Percentiles rank a stretch among this genome's conserved stretches.
phyloP scores from a whole-genome alignment of 2,888 invertebrate species.

The Anagyrus pseudococci region DNA sequence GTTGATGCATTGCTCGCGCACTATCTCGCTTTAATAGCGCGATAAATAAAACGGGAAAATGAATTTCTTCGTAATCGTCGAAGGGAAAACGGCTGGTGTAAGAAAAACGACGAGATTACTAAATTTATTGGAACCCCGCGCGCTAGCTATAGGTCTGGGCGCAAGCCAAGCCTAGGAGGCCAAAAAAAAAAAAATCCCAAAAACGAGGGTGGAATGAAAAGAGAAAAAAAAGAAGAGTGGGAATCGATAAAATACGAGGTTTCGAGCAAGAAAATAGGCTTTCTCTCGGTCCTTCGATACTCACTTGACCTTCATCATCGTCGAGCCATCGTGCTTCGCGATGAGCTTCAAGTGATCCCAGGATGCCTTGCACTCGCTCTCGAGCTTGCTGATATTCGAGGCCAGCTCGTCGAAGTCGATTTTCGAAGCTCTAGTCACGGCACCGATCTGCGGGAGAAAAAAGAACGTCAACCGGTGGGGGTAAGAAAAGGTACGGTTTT shows the following conservation, averaged over 20 bases:
- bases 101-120: neutral
- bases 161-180: neutral
- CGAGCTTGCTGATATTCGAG: constrained; percentile 85
- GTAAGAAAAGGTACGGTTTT: neutral
- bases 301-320: constrained; percentile 87
- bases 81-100: neutral
- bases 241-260: constrained; percentile 16
- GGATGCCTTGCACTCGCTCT: constrained; percentile 94
- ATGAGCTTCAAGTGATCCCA: constrained; percentile 96
- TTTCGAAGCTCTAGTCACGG: constrained; percentile 88
- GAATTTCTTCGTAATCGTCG: neutral
- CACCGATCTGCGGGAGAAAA: constrained; percentile 74
- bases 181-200: neutral
- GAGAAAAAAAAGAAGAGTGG: constrained; percentile 1
- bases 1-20: neutral
- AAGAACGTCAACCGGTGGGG: neutral
- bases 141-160: too few relatives aligned
- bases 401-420: constrained; percentile 94
- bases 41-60: neutral
- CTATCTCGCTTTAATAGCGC: neutral
- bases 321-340: constrained; percentile 90
- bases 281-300: constrained; percentile 47
- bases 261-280: neutral
- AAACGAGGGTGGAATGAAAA: neutral
- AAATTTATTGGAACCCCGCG: constrained; percentile 7